Base-by-base conservation (phyloP, 2,888 invertebrate species). In the Seira musarum region DNA sequence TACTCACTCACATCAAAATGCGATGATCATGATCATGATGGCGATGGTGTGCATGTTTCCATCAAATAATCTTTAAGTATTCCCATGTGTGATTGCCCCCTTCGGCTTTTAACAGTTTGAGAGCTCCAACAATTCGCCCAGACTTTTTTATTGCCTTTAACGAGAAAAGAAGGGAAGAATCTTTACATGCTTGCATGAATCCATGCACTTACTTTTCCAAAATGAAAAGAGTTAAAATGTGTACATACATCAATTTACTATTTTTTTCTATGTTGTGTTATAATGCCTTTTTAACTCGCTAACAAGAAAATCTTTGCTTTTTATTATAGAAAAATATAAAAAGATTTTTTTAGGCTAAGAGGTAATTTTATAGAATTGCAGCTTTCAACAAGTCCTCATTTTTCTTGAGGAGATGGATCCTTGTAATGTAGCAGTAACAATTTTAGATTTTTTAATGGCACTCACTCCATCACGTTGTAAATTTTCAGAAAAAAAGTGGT, bases 391-490 rank as follows among this genome's bases (percentile, higher is more conserved):
- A 66, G 74, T 60, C 40, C 35, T 21, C 21, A 8, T 40, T 17
- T 60, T 8, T 5, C 1, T 10, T 8, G 8, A 19, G n/a, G 46
- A n/a, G n/a, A n/a, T n/a, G n/a, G n/a, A n/a, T n/a, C n/a, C n/a
- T n/a, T n/a, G 46, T 40, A 66, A 66, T 61, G 60, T 19, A 35
- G n/a, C n/a, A n/a, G n/a, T n/a, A n/a, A n/a, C n/a, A n/a, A n/a
- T n/a, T n/a, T n/a, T n/a, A n/a, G n/a, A n/a, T n/a, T n/a, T n/a
- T n/a, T n/a, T n/a, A n/a, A n/a, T n/a, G n/a, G n/a, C n/a, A n/a
- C n/a, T n/a, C n/a, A n/a, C n/a, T n/a, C n/a, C n/a, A n/a, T n/a
- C 53, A 49, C 6, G 71, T 40, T 65, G 75, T 75, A 75, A 75
- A 74, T 66, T 66, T 25, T 13, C 2, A n/a, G n/a, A n/a, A n/a